Percentiles rank a stretch among this genome's conserved stretches.
These are phyloP conservation scores for Cynoglossus semilaevis DNA, from an alignment of 2,113 vertebrate genomes.

Conservation along the genomic window DNA sequence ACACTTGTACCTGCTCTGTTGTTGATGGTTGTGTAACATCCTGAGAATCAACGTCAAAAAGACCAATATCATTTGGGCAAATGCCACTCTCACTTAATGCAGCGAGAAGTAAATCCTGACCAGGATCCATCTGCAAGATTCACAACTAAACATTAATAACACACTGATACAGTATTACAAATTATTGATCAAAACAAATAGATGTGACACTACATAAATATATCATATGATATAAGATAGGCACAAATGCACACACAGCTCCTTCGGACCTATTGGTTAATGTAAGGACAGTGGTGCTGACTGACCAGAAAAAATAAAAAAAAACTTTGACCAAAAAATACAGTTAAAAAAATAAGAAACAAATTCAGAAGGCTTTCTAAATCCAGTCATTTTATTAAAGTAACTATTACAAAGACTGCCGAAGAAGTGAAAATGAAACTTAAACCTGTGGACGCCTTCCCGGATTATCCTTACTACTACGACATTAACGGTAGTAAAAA, in stretches of 20 bases:
- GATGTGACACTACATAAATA: too few species aligned
- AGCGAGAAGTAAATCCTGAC: conserved; percentile 97
- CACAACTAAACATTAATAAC: not conserved
- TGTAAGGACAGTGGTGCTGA: too few species aligned
- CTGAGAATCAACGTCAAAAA: conserved; percentile 90
- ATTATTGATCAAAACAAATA: too few species aligned
- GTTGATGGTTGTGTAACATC: conserved; percentile 81
- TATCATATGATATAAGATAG: too few species aligned
- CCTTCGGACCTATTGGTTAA: too few species aligned
- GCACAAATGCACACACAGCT: too few species aligned
- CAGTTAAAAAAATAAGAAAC: too few species aligned
- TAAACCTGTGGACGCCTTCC: not conserved
- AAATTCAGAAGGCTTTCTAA: too few species aligned
- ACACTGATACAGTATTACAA: too few species aligned
- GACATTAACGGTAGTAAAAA: not conserved
- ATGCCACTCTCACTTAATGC: conserved; percentile 98
- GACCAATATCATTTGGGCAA: conserved; percentile 88
- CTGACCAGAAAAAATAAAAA: too few species aligned
- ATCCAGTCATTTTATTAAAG: not conserved
- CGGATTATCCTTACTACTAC: not conserved
- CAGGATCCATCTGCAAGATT: conserved; percentile 90
- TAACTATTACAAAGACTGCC: not conserved
- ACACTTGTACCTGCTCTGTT: conserved; percentile 83
- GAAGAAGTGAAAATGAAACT: not conserved
- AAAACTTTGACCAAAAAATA: too few species aligned